Evolutionary conservation across 2,113 vertebrate species (phyloP).

Genomic region (Elachura formosa): DNA sequence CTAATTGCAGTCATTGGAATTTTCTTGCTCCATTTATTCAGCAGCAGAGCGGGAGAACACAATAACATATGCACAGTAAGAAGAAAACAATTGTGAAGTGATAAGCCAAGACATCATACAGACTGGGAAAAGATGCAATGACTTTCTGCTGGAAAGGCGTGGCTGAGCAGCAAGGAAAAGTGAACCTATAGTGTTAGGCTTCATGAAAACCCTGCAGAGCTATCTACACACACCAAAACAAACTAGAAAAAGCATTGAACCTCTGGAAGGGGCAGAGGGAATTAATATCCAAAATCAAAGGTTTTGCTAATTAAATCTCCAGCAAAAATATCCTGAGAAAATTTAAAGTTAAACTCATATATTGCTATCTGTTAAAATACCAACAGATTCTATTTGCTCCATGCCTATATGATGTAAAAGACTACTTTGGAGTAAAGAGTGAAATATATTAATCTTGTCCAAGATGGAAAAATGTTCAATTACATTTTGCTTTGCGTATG

Average conservation of each 20-base stretch:
- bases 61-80: neutral
- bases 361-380: neutral
- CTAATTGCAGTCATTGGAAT: conserved; percentile 2
- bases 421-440: neutral
- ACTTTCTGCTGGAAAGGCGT: accelerated
- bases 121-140: neutral
- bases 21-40: neutral
- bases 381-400: neutral
- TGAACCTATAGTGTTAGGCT: neutral
- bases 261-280: neutral
- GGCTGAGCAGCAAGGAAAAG: accelerated
- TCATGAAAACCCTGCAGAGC: neutral
- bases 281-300: neutral
- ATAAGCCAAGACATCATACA: neutral
- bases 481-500: neutral
- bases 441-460: neutral
- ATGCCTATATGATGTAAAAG: neutral
- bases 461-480: neutral
- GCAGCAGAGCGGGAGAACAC: neutral
- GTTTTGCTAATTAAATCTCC: neutral
- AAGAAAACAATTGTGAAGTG: neutral
- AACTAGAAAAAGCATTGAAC: neutral
- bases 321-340: neutral
- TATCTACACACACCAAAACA: neutral
- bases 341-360: neutral